phyloP scores from a whole-genome alignment of 1,140 invertebrate genomes.

The Lordiphosa stackelbergi region DNA sequence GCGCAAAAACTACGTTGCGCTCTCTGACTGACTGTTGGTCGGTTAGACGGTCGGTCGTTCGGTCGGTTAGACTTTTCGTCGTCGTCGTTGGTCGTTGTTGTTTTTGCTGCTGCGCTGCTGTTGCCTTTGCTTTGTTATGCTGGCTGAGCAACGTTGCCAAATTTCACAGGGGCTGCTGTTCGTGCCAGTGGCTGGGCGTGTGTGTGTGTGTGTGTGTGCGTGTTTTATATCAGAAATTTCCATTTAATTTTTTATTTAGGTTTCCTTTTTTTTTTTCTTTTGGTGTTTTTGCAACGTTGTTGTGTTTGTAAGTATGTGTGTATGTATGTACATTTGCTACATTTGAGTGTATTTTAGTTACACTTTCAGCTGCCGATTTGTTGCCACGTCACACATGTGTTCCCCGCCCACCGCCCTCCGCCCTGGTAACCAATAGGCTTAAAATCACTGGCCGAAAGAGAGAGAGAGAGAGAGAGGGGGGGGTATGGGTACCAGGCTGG shows the following conservation, averaged over 20 bases:
- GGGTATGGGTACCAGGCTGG: slow-evolving; percentile 11
- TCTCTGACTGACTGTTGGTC: slow-evolving; percentile 35
- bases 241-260: slow-evolving; percentile 74
- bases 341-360: slow-evolving; percentile 55
- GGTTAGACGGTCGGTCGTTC: slow-evolving; percentile 14
- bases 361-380: slow-evolving; percentile 42
- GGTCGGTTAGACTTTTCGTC: slow-evolving; percentile 33
- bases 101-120: slow-evolving; percentile 10
- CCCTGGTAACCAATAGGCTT: too few relatives aligned
- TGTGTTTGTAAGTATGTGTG: slow-evolving; percentile 7
- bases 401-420: too few relatives aligned
- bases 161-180: slow-evolving; percentile 40
- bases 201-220: slow-evolving; percentile 16
- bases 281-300: slow-evolving; percentile 54
- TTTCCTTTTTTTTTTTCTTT: slow-evolving; percentile 49
- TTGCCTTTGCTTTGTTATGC: slow-evolving; percentile 19
- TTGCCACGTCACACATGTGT: too few relatives aligned
- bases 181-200: slow-evolving; percentile 5
- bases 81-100: slow-evolving; percentile 21
- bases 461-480: too few relatives aligned
- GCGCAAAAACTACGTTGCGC: slow-evolving; percentile 58
- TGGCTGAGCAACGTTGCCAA: slow-evolving; percentile 59
- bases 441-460: too few relatives aligned
- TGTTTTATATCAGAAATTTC: slow-evolving; percentile 74
- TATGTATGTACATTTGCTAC: slow-evolving; percentile 29